Conservation (phyloP, 2,797 vertebrate genomes). For the Poecilia wingei region DNA sequence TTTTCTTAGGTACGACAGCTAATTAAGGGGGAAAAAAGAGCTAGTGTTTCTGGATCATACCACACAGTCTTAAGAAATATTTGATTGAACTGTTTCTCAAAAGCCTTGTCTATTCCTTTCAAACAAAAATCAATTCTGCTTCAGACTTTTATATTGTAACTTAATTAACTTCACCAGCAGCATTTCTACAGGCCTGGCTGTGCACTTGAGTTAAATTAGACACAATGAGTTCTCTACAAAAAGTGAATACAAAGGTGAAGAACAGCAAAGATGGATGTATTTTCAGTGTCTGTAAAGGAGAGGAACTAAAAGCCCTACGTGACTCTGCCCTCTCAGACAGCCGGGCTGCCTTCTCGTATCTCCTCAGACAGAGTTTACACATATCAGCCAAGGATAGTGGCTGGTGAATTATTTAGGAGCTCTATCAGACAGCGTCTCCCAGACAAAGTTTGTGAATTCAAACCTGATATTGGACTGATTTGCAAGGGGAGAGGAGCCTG, state of each 20-base stretch:
- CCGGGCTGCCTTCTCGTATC: slow-evolving; percentile 31
- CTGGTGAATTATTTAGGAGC: slow-evolving; percentile 73
- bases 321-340: slow-evolving; percentile 21
- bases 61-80: slow-evolving; percentile 6
- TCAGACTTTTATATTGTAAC: slow-evolving; percentile 8
- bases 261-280: not conserved
- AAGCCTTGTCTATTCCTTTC: slow-evolving; percentile 2
- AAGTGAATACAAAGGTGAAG: not conserved
- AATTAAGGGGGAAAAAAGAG: not conserved
- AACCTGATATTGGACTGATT: slow-evolving; percentile 54
- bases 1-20: not conserved
- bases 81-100: slow-evolving; percentile 11
- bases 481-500: slow-evolving; percentile 19
- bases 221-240: slow-evolving; percentile 18
- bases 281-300: slow-evolving; percentile 3
- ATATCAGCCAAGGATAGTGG: slow-evolving; percentile 50
- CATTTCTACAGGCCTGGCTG: slow-evolving; percentile 22
- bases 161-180: slow-evolving; percentile 9
- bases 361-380: slow-evolving; percentile 46
- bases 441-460: slow-evolving; percentile 50
- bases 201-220: slow-evolving; percentile 9
- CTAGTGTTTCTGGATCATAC: not conserved
- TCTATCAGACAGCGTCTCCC: slow-evolving; percentile 53
- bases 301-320: slow-evolving; percentile 10
- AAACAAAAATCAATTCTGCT: slow-evolving; percentile 26